Evolutionary conservation across 2,888 invertebrate species (phyloP).

Genomic region (Metellina segmentata): DNA sequence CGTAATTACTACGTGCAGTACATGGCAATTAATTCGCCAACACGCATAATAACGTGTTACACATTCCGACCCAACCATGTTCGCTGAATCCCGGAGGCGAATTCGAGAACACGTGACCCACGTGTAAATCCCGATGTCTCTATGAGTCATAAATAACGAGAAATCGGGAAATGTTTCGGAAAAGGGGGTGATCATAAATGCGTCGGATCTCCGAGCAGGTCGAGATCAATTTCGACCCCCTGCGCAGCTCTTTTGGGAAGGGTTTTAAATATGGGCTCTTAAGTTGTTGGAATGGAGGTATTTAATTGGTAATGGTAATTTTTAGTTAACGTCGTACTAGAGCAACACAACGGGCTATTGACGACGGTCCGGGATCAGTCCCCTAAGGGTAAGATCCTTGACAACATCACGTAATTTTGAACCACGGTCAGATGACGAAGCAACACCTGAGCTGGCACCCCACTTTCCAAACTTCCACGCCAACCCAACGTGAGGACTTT

Average conservation of each 20-base stretch:
- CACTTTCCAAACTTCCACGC: too few species aligned
- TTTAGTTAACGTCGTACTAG: too few species aligned
- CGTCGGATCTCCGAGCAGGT: not conserved
- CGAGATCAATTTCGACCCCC: not conserved
- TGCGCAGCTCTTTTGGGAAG: not conserved
- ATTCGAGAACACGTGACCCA: constrained; percentile 70
- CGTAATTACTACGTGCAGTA: constrained; percentile 73
- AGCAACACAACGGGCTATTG: too few species aligned
- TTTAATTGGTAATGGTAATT: too few species aligned
- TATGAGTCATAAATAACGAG: constrained; percentile 75
- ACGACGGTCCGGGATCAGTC: too few species aligned
- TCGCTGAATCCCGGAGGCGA: constrained; percentile 69
- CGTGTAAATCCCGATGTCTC: constrained; percentile 74
- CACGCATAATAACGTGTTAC: constrained; percentile 75
- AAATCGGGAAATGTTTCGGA: constrained; percentile 56
- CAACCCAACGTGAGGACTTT: too few species aligned
- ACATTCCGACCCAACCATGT: constrained; percentile 45
- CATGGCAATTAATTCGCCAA: constrained; percentile 75
- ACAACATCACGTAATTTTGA: too few species aligned
- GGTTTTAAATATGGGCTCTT: too few species aligned
- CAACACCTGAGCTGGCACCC: too few species aligned
- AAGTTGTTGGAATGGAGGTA: too few species aligned
- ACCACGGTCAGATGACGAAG: too few species aligned
- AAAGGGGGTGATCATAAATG: constrained; percentile 32
- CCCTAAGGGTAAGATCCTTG: too few species aligned